A percentile compares a stretch with the other conserved stretches of the same genome.
Conservation (phyloP, 1,140 invertebrate species). For the Euura saliciscinereae region DNA sequence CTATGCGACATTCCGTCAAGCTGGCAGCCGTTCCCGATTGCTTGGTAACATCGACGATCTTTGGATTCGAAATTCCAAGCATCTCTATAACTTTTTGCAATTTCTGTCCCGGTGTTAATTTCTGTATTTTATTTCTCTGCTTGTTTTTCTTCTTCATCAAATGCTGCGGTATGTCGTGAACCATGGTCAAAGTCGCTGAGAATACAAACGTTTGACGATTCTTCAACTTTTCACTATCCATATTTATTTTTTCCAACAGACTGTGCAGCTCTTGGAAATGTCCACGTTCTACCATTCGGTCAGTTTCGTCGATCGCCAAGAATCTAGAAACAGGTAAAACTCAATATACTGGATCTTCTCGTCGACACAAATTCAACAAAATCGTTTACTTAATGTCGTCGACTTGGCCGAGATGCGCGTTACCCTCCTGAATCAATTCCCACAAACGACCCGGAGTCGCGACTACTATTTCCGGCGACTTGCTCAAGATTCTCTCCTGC, state of each 20-base stretch:
- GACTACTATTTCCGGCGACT: slow-evolving; percentile 90
- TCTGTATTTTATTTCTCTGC: slow-evolving; percentile 64
- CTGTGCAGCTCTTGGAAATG: slow-evolving; percentile 93
- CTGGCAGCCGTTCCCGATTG: slow-evolving; percentile 77
- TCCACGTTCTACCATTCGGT: slow-evolving; percentile 95
- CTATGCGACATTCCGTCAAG: slow-evolving; percentile 83
- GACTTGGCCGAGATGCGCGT: slow-evolving; percentile 75
- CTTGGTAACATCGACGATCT: slow-evolving; percentile 92
- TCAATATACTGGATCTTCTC: background rate
- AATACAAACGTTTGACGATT: slow-evolving; percentile 94
- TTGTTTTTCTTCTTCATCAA: slow-evolving; percentile 70
- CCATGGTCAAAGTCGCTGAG: slow-evolving; percentile 94
- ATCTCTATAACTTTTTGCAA: slow-evolving; percentile 73
- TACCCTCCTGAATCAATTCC: slow-evolving; percentile 85
- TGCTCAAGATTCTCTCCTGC: slow-evolving; percentile 84
- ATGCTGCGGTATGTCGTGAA: slow-evolving; percentile 83
- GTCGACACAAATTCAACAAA: background rate
- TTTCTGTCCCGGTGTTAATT: slow-evolving; percentile 74
- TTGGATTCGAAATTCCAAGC: slow-evolving; percentile 85
- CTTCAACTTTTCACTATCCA: slow-evolving; percentile 63
- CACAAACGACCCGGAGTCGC: slow-evolving; percentile 95
- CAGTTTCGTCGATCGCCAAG: slow-evolving; percentile 97
- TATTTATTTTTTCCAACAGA: slow-evolving; percentile 83
- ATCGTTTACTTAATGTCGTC: slow-evolving; percentile 68
- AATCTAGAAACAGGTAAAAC: slow-evolving; percentile 60